Evolutionary conservation across 1,140 invertebrate species (phyloP).

Genomic region (Aphaenogaster ashmeadi): DNA sequence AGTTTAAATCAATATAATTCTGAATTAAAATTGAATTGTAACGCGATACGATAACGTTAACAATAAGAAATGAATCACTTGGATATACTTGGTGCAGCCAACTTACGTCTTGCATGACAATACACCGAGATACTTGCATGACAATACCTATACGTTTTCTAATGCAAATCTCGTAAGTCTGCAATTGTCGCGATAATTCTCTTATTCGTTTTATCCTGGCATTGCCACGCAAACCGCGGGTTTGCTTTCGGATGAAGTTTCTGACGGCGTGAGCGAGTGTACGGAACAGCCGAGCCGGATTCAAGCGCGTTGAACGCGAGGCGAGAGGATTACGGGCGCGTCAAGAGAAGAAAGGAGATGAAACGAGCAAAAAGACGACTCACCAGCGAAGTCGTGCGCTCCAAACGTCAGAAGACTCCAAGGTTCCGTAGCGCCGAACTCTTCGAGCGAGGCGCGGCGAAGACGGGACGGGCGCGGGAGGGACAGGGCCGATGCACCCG

Average conservation of each 20-base stretch:
- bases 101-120: not conserved
- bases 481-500: slow-evolving; percentile 11
- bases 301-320: not conserved
- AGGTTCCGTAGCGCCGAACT: slow-evolving; percentile 24
- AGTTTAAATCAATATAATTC: not conserved
- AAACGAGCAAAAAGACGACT: slow-evolving; percentile 13
- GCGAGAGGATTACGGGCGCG: not conserved
- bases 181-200: not conserved
- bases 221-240: not conserved
- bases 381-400: slow-evolving; percentile 29
- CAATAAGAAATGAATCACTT: not conserved
- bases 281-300: not conserved
- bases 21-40: not conserved
- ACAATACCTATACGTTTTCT: not conserved
- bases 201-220: no score
- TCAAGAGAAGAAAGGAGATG: not conserved
- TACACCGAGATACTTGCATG: not conserved
- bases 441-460: not conserved
- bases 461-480: not conserved
- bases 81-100: not conserved
- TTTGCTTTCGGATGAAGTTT: not conserved
- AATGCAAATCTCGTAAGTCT: not conserved
- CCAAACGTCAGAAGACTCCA: slow-evolving; percentile 36
- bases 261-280: not conserved
- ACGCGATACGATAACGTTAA: not conserved